Base-by-base conservation (phyloP, 2,113 vertebrate genomes). In the Eonycteris spelaea region DNA sequence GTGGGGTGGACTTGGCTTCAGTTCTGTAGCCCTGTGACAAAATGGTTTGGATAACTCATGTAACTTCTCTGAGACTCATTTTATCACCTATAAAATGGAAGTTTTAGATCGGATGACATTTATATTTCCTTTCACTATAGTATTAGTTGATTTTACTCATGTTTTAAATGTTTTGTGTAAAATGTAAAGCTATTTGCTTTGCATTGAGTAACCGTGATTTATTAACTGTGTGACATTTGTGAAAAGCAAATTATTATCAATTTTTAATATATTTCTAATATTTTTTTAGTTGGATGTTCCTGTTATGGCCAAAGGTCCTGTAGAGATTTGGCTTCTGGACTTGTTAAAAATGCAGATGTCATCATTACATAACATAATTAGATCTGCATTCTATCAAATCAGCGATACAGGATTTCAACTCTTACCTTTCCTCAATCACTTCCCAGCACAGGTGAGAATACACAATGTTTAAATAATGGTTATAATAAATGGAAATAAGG, bases 311-410 rank as follows among this genome's bases (percentile, higher is more conserved):
- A 99, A 99, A 97, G 99, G 99, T 87, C 98, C 99, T 11, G 99
- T 99, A 53, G 99, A 99, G 97, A 96, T 99, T 89, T 99, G 99
- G 99, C 98, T 99, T 80, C 96, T 98, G 80, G 95, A 98, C 18
- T 97, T 99, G 92, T 84, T 99, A 92, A 94, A 92, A 95, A 91
- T 98, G 90, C 99, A 99, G 86, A 99, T 99, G 98, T 95, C 87
- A 7, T 99, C 99, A 12, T 96, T 99, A 35, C 99, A 99, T 90
- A 98, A 98, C 65, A 98, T 99, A 96, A 99, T 99, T 95, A 98
- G 98, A 94, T 95, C 98, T 43, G 99, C 99, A 1, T 99, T 96
- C 97, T 98, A 98, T 92, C 98, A 99, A 83, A 99, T 99, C 97
- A 98, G 98, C 28, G 99, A 99, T 38, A 94, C 98, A 4, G 98